phyloP scores from a whole-genome alignment of 2,797 vertebrate species.

The Halcyon leucocephala region DNA sequence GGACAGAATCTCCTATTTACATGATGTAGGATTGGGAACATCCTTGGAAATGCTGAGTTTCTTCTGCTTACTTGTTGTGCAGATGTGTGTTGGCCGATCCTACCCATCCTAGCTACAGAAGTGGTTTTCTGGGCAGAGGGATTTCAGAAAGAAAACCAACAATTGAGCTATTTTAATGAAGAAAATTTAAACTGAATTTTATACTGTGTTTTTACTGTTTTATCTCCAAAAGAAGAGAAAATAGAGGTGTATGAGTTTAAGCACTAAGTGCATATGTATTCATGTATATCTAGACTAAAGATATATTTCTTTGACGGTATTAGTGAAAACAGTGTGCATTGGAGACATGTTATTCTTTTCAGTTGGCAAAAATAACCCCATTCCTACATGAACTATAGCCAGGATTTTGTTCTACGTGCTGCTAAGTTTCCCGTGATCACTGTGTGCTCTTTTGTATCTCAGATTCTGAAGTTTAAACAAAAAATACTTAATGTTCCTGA shows the following conservation, averaged over 20 bases:
- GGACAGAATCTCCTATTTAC: not conserved
- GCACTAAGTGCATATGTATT: not conserved
- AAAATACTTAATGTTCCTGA: constrained; percentile 56
- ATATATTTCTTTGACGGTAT: not conserved
- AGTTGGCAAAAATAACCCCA: constrained; percentile 45
- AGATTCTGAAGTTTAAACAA: constrained; percentile 30
- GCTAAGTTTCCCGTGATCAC: not conserved
- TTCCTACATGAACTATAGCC: constrained; percentile 31
- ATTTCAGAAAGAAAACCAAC: not conserved
- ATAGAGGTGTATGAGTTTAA: not conserved
- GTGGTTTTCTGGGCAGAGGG: not conserved
- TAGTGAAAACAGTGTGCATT: not conserved
- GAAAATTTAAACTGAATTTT: not conserved
- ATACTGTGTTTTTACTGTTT: not conserved
- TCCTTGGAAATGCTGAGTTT: constrained; percentile 28
- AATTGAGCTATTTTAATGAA: not conserved
- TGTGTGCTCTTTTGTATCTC: constrained; percentile 28
- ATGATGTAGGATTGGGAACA: not conserved
- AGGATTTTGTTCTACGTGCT: constrained; percentile 28
- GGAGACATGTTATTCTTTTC: constrained; percentile 24
- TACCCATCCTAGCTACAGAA: not conserved
- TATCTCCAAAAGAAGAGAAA: fast-evolving
- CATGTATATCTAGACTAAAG: not conserved
- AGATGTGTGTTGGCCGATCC: not conserved
- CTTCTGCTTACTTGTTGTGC: not conserved